Percentiles rank a stretch among this genome's conserved stretches.
phyloP scores from a whole-genome alignment of 2,113 vertebrate species.

The Grammomys dolichurus region DNA sequence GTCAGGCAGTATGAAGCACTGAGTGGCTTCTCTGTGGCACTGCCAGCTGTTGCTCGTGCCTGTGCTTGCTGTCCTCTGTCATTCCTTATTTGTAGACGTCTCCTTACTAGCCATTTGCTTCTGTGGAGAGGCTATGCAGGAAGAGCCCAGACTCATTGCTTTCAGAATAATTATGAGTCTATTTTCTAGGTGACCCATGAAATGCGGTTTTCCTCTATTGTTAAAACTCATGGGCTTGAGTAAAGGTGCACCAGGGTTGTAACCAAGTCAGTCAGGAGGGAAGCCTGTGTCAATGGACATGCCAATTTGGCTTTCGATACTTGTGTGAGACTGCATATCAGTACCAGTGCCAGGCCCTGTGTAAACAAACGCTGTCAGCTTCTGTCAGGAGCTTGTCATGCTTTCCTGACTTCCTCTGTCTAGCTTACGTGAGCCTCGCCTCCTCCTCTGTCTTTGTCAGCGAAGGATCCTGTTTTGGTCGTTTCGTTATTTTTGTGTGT shows the following conservation, averaged over 20 bases:
- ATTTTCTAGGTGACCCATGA: background rate
- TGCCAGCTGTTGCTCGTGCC: background rate
- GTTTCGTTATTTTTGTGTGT: background rate
- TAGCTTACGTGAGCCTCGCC: too few relatives aligned
- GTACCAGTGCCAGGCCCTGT: too few relatives aligned
- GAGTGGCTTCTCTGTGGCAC: background rate
- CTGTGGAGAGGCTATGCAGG: background rate
- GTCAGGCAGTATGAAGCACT: background rate
- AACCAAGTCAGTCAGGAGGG: background rate
- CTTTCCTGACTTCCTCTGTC: background rate
- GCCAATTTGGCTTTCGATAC: background rate
- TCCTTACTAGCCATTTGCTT: background rate
- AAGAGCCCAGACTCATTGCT: background rate
- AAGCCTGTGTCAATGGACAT: background rate
- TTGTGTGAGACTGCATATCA: background rate
- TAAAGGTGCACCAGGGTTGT: background rate
- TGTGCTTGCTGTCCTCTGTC: background rate
- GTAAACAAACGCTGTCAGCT: background rate
- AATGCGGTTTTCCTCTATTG: background rate
- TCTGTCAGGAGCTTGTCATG: background rate
- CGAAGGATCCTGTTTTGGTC: background rate
- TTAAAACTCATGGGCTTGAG: background rate
- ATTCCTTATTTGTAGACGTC: background rate
- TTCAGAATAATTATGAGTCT: background rate
- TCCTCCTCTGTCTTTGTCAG: background rate